Evolutionary conservation across 2,113 vertebrate genomes (phyloP).

Genomic region (Ailuropoda melanoleuca): DNA sequence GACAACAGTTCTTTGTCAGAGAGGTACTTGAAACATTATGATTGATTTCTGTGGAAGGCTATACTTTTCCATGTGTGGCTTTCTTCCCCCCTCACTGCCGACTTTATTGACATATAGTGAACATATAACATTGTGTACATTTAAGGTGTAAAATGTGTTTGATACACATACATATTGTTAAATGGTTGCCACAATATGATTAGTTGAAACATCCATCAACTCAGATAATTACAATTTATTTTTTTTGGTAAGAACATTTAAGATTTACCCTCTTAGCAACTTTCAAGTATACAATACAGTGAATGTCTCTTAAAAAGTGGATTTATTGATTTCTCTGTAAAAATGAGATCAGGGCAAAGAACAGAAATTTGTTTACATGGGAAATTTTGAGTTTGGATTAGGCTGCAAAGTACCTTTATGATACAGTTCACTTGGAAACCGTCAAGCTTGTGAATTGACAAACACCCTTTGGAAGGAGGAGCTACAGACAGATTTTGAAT

Average conservation of each 20-base stretch:
- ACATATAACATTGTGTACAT: background rate
- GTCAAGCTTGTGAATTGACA: slow-evolving; percentile 54
- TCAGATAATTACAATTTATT: background rate
- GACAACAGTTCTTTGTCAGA: background rate
- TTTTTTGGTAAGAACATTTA: background rate
- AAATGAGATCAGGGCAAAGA: slow-evolving; percentile 46
- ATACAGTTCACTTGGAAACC: background rate
- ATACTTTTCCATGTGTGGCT: background rate
- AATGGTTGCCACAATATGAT: background rate
- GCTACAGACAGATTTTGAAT: slow-evolving; percentile 53
- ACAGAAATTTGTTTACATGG: slow-evolving; percentile 3
- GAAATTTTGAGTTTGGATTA: background rate
- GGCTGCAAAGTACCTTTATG: slow-evolving; percentile 41
- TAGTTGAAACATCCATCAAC: background rate
- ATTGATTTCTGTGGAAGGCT: background rate
- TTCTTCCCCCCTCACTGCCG: background rate
- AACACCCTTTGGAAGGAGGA: slow-evolving; percentile 29
- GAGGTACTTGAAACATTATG: background rate
- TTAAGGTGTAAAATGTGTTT: background rate
- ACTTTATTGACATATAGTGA: background rate
- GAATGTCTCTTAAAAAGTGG: background rate
- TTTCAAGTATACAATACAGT: background rate
- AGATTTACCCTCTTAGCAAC: background rate
- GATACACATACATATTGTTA: background rate
- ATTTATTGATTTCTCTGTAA: slow-evolving; percentile 46